A percentile compares a stretch with the other conserved stretches of the same genome.
These are phyloP conservation scores for Magallana gigas DNA, from an alignment of 1,140 invertebrate species.

Conservation along the genomic window DNA sequence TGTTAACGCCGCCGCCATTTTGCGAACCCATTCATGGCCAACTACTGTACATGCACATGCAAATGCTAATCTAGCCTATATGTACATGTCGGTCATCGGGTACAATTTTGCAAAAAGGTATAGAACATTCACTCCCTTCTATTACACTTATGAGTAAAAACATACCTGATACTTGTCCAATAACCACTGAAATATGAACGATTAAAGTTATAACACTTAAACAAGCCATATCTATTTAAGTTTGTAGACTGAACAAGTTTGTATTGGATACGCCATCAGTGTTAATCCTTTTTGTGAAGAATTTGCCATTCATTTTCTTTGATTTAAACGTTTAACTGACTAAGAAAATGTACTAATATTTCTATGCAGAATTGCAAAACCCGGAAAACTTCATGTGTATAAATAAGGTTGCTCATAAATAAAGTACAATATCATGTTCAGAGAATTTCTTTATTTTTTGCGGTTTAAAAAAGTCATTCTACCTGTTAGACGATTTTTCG, in stretches of 20 bases:
- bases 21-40: too few species aligned
- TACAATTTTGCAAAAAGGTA: too few species aligned
- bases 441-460: too few species aligned
- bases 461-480: too few species aligned
- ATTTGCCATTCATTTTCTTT: background rate
- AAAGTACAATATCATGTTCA: too few species aligned
- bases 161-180: background rate
- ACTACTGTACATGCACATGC: too few species aligned
- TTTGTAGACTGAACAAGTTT: background rate
- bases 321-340: background rate
- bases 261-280: constrained; percentile 25
- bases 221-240: background rate
- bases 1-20: too few species aligned
- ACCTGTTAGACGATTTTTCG: too few species aligned
- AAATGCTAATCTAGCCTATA: too few species aligned
- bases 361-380: background rate
- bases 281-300: background rate
- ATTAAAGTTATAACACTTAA: background rate
- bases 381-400: background rate
- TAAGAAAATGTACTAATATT: background rate
- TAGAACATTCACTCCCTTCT: too few species aligned
- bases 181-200: background rate
- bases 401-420: too few species aligned
- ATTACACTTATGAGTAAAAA: background rate
- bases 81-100: too few species aligned